These are phyloP conservation scores for Gadopsis bispinosus DNA, from an alignment of 2,797 vertebrate species.

Conservation along the genomic window DNA sequence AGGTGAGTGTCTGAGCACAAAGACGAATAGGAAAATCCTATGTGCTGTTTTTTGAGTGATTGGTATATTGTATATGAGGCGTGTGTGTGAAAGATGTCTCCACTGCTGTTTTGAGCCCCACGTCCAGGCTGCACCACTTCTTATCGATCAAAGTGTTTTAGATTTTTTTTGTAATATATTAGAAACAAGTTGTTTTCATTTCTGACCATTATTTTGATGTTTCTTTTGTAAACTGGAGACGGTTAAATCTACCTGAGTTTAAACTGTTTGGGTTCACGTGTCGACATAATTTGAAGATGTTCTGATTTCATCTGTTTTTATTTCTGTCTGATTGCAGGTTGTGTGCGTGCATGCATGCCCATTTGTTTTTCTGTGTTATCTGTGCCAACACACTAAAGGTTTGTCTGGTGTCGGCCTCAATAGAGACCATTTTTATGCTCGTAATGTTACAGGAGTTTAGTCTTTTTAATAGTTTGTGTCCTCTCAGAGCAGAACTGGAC, in stretches of 20 bases:
- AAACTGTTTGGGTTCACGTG: slow-evolving; percentile 37
- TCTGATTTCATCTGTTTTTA: slow-evolving; percentile 33
- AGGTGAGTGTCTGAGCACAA: slow-evolving; percentile 81
- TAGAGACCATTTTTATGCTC: not conserved
- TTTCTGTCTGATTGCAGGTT: slow-evolving; percentile 28
- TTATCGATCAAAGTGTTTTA: slow-evolving; percentile 67
- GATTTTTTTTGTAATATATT: slow-evolving; percentile 70
- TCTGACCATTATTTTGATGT: slow-evolving; percentile 23
- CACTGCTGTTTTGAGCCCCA: slow-evolving; percentile 54
- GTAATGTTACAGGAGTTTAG: not conserved
- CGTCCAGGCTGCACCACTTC: slow-evolving; percentile 35
- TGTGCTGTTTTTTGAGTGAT: slow-evolving; percentile 19
- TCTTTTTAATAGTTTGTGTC: not conserved
- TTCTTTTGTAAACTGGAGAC: slow-evolving; percentile 42
- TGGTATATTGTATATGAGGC: slow-evolving; percentile 5
- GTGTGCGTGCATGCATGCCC: slow-evolving; percentile 1
- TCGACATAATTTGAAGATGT: slow-evolving; percentile 15
- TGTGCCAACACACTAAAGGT: slow-evolving; percentile 39
- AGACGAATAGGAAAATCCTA: slow-evolving; percentile 28
- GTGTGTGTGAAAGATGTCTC: slow-evolving; percentile 13
- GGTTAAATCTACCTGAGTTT: slow-evolving; percentile 45
- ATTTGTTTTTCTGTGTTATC: slow-evolving; percentile 7
- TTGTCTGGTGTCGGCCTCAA: not conserved
- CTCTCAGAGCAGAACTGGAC: not conserved
- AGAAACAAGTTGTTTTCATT: slow-evolving; percentile 58